These are phyloP conservation scores for Glossosoma conforme DNA, from an alignment of 1,140 invertebrate species.

Conservation along the genomic window DNA sequence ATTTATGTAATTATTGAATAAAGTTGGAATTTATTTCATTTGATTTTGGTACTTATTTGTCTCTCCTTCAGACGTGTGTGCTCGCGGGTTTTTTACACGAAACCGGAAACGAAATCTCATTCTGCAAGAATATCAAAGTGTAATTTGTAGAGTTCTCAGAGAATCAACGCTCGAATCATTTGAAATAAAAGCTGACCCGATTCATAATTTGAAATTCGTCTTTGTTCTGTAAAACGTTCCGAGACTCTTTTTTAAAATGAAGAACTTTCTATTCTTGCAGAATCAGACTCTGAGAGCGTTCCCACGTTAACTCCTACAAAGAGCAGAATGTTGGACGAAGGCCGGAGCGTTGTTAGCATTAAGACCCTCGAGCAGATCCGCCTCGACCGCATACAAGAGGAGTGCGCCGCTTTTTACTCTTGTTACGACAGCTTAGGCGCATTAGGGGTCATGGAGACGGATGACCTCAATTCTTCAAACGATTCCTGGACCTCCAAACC, in stretches of 20 bases:
- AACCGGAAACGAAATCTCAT: no score
- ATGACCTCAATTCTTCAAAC: no score
- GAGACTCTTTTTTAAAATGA: no score
- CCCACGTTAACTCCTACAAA: slow-evolving; percentile 25
- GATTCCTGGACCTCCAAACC: no score
- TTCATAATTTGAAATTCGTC: not conserved
- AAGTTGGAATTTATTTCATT: slow-evolving; percentile 30
- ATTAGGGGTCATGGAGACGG: no score
- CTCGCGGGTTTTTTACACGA: not conserved
- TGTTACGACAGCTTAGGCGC: slow-evolving; percentile 8
- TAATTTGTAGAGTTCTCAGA: not conserved
- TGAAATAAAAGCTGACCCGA: slow-evolving; percentile 15
- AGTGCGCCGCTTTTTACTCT: slow-evolving; percentile 25
- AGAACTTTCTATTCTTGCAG: slow-evolving; percentile 29
- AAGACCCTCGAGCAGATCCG: slow-evolving; percentile 27
- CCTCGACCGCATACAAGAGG: slow-evolving; percentile 25
- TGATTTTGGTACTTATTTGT: slow-evolving; percentile 31
- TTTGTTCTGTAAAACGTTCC: slow-evolving; percentile 1
- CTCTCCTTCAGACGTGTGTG: not conserved
- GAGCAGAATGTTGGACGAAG: slow-evolving; percentile 24
- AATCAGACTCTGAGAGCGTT: slow-evolving; percentile 29
- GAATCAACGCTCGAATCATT: slow-evolving; percentile 17
- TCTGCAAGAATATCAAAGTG: not conserved
- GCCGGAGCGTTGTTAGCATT: slow-evolving; percentile 14
- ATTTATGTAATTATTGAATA: slow-evolving; percentile 16